These are phyloP conservation scores for Euura saliciscinereae DNA, from an alignment of 1,140 invertebrate species.

Conservation along the genomic window DNA sequence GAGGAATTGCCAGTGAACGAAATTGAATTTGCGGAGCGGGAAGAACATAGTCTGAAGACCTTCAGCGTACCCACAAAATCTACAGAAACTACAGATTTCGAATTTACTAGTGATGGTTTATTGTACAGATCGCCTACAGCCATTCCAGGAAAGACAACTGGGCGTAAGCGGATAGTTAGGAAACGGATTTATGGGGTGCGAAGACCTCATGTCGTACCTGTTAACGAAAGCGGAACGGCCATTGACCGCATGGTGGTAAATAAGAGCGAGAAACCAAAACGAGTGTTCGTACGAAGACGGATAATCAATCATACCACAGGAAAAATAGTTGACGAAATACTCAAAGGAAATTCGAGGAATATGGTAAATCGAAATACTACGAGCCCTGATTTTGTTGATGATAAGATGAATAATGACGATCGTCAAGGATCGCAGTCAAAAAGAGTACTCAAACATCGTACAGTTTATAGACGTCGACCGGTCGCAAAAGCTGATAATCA, in stretches of 20 bases:
- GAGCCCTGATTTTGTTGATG: neutral
- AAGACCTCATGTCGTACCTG: neutral
- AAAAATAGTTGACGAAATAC: neutral
- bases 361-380: neutral
- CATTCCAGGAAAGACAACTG: neutral
- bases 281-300: neutral
- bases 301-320: slow-evolving; percentile 8
- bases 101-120: neutral
- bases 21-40: too few species aligned
- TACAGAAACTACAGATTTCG: neutral
- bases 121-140: neutral
- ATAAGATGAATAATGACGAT: neutral
- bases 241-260: neutral
- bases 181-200: neutral
- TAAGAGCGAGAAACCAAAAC: neutral
- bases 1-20: too few species aligned
- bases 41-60: too few species aligned
- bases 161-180: neutral
- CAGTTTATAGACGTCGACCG: neutral
- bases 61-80: neutral
- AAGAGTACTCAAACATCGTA: neutral
- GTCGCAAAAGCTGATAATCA: neutral
- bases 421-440: neutral
- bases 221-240: neutral
- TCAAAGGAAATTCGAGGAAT: neutral